Conservation (phyloP, 2,888 invertebrate species). For the Shargacucullia verbasci region DNA sequence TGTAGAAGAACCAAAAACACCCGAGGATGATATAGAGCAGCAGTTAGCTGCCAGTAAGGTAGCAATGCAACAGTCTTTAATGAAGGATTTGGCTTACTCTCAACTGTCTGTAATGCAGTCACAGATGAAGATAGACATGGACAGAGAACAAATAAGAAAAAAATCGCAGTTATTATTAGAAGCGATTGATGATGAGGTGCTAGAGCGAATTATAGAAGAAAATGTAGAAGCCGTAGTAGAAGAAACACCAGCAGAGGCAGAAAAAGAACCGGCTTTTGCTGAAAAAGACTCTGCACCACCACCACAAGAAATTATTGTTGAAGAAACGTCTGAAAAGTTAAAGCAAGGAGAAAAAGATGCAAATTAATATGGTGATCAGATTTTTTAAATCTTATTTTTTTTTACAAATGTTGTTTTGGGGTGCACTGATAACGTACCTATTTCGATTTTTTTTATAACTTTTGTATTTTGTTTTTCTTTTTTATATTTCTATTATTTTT, state of each 20-base stretch:
- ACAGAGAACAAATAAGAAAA: constrained; percentile 11
- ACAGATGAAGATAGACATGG: constrained; percentile 4
- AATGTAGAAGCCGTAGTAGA: too few species aligned
- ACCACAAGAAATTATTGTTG: constrained; percentile 2
- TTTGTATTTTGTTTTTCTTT: too few species aligned
- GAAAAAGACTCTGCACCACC: constrained; percentile 8
- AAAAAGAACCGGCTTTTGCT: not conserved
- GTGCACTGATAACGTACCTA: too few species aligned
- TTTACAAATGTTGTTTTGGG: not conserved
- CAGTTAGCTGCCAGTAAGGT: constrained; percentile 46
- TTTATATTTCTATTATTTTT: too few species aligned
- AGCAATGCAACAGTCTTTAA: constrained; percentile 43
- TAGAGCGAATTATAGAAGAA: constrained; percentile 8
- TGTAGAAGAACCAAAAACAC: constrained; percentile 5
- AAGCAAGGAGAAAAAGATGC: not conserved
- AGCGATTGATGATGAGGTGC: constrained; percentile 1
- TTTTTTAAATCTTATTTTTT: not conserved
- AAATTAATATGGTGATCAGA: not conserved
- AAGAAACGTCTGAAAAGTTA: not conserved
- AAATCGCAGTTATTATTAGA: constrained; percentile 10
- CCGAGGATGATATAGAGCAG: constrained; percentile 22
- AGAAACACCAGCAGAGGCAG: not conserved
- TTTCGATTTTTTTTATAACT: too few species aligned
- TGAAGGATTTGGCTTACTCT: constrained; percentile 29
- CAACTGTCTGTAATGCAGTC: constrained; percentile 9